These are phyloP conservation scores for Cephus pulcher DNA, from an alignment of 2,888 invertebrate species.

Conservation along the genomic window DNA sequence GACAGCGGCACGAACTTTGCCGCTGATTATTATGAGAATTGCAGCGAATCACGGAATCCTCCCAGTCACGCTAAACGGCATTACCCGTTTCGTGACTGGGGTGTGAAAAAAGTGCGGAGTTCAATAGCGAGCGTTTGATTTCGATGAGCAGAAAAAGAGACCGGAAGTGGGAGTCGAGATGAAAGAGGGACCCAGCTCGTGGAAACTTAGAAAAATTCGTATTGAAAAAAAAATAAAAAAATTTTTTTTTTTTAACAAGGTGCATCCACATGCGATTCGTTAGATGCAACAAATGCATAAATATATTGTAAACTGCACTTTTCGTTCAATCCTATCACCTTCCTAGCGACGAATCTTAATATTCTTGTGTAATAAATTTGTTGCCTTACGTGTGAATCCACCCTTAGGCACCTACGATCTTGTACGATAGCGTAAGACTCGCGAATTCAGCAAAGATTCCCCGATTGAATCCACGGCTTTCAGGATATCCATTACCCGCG, in stretches of 20 bases:
- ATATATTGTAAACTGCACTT: background rate
- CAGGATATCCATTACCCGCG: background rate
- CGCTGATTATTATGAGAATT: background rate
- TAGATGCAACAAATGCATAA: background rate
- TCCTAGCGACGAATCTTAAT: background rate
- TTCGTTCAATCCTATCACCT: background rate
- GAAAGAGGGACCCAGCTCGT: background rate
- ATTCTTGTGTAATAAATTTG: background rate
- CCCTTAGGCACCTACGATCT: background rate
- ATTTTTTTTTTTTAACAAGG: background rate
- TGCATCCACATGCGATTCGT: too few species aligned
- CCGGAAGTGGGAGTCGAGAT: too few species aligned
- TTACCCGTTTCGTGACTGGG: background rate
- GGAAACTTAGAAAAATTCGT: background rate
- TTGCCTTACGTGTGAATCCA: background rate
- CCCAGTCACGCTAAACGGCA: background rate
- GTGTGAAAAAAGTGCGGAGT: background rate
- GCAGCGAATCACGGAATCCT: background rate
- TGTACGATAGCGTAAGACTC: background rate
- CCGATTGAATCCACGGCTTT: background rate
- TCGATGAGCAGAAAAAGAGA: background rate
- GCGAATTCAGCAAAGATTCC: background rate
- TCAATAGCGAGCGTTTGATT: background rate
- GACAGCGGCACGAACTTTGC: background rate
- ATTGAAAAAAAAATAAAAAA: background rate